Percentiles rank a stretch among this genome's conserved stretches.
Evolutionary conservation across 1,140 invertebrate species (phyloP).

Genomic region (Psilanteris sp.): DNA sequence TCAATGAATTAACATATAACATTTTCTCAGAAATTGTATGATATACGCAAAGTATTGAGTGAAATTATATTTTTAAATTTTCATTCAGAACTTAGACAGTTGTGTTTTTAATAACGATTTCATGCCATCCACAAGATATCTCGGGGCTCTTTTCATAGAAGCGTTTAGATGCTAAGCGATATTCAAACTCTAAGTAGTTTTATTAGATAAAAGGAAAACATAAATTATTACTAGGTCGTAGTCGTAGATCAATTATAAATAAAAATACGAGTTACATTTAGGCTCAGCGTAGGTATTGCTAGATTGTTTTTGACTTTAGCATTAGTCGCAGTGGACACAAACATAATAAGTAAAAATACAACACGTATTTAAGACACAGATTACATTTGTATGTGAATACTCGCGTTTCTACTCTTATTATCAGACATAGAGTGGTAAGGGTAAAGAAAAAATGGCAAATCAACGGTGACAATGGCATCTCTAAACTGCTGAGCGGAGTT

Average conservation of each 20-base stretch:
- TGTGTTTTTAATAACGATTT: too few species aligned
- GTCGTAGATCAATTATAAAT: conserved; percentile 30
- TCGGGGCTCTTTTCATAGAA: conserved; percentile 61
- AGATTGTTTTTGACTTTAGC: conserved; percentile 44
- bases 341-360: conserved; percentile 5
- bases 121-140: too few species aligned
- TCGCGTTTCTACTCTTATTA: conserved; percentile 70
- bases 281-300: conserved; percentile 55
- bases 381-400: conserved; percentile 46
- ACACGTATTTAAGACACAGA: conserved; percentile 13
- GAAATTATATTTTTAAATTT: background rate
- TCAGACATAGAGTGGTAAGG: conserved; percentile 51
- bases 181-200: conserved; percentile 59
- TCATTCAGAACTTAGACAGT: too few species aligned
- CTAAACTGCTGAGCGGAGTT: conserved; percentile 33
- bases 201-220: conserved; percentile 44
- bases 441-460: conserved; percentile 19
- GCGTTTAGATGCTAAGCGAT: conserved; percentile 46
- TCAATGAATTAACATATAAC: too few species aligned
- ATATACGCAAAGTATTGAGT: too few species aligned
- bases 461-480: background rate
- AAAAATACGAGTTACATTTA: conserved; percentile 33
- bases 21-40: too few species aligned
- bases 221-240: too few species aligned
- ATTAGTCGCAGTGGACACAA: conserved; percentile 20